phyloP scores from a whole-genome alignment of 2,797 vertebrate genomes.

The Cossypha niveicapilla region DNA sequence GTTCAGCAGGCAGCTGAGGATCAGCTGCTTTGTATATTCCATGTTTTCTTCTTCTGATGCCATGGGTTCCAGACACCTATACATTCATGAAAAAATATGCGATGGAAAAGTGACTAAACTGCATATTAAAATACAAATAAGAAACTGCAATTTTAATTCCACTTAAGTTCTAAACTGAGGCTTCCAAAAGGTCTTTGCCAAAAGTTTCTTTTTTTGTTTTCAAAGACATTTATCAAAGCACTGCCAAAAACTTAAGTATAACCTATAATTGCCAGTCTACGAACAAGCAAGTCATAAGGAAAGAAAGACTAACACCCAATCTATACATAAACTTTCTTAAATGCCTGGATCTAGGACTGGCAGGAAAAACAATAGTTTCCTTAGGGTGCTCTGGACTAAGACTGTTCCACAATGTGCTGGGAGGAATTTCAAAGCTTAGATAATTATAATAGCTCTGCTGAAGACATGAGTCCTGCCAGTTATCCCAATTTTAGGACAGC shows the following conservation, averaged over 20 bases:
- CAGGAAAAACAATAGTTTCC: background rate
- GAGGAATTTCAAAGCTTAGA: background rate
- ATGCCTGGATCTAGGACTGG: background rate
- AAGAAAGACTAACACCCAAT: background rate
- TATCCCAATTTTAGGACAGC: background rate
- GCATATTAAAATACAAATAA: background rate
- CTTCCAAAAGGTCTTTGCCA: background rate
- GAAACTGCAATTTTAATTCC: background rate
- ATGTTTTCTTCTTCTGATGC: constrained; percentile 75
- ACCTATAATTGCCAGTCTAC: background rate
- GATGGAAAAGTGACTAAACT: background rate
- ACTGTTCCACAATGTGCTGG: background rate
- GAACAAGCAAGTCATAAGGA: background rate
- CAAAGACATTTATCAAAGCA: background rate
- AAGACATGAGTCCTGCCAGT: background rate
- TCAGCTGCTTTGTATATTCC: constrained; percentile 93
- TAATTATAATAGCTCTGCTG: background rate
- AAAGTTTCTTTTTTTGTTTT: background rate
- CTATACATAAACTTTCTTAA: background rate
- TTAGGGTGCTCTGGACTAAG: background rate
- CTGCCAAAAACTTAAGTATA: background rate
- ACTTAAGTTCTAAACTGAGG: background rate
- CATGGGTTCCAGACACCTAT: constrained; percentile 82
- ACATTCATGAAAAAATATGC: background rate
- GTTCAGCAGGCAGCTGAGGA: constrained; percentile 88